A percentile compares a stretch with the other conserved stretches of the same genome.
These are phyloP conservation scores for Trissolcus japonicus DNA, from an alignment of 2,888 invertebrate species.

Conservation along the genomic window DNA sequence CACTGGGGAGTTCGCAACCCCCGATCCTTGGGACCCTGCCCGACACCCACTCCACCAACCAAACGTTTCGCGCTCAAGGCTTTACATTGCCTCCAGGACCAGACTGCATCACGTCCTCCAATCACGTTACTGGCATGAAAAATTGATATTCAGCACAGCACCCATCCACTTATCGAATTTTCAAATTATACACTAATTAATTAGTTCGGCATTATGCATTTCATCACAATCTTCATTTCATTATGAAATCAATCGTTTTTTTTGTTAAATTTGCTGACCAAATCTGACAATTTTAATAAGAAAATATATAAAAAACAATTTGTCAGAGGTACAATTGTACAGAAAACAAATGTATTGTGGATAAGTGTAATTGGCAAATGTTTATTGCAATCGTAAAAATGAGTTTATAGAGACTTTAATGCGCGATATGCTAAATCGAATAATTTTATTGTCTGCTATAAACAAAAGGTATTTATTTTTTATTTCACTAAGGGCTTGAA, in stretches of 20 bases:
- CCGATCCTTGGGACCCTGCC: conserved; percentile 64
- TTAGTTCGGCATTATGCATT: conserved; percentile 20
- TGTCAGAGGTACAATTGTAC: not conserved
- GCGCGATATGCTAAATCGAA: no score
- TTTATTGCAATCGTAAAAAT: no score
- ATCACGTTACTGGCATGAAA: conserved; percentile 47
- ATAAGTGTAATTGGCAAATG: not conserved
- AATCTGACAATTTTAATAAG: not conserved
- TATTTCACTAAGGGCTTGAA: no score
- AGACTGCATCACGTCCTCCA: conserved; percentile 51
- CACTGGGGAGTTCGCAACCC: conserved; percentile 61
- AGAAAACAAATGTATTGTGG: no score
- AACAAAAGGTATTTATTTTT: not conserved
- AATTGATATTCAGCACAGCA: conserved; percentile 49
- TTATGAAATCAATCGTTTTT: conserved; percentile 11
- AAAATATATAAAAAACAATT: not conserved
- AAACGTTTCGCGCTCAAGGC: conserved; percentile 63
- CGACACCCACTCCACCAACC: conserved; percentile 58
- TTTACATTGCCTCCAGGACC: conserved; percentile 57
- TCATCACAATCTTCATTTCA: not conserved
- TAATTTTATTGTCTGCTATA: not conserved
- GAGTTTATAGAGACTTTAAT: no score
- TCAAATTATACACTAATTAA: conserved; percentile 43
- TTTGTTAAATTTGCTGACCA: not conserved
- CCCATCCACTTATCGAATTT: conserved; percentile 40